phyloP scores from a whole-genome alignment of 1,140 invertebrate genomes.

The Proctacanthus coquilletti region DNA sequence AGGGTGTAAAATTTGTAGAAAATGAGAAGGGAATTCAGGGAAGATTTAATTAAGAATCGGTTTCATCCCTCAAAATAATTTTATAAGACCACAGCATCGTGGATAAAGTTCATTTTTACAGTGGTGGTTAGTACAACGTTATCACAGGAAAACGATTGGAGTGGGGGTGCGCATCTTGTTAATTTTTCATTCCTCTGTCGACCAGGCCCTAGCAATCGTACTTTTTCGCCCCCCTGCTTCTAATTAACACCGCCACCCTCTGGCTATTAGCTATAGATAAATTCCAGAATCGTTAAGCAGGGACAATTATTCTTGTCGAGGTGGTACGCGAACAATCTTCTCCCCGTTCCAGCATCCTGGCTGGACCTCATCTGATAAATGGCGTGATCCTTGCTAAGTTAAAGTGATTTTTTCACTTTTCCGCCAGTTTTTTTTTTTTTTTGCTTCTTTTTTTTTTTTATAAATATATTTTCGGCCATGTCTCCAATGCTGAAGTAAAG shows the following conservation, averaged over 20 bases:
- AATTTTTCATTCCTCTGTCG: not conserved
- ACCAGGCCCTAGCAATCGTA: not conserved
- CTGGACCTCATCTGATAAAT: not conserved
- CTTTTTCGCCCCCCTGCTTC: not conserved
- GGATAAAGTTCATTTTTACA: too few species aligned
- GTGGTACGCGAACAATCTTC: not conserved
- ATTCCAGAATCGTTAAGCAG: not conserved
- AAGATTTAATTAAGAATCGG: too few species aligned
- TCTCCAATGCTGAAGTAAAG: too few species aligned
- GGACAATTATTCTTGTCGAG: not conserved
- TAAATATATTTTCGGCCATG: not conserved
- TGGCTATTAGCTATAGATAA: slow-evolving; percentile 1
- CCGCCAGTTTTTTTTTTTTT: not conserved
- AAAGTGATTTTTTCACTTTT: not conserved
- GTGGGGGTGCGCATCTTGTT: too few species aligned
- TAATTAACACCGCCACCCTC: not conserved
- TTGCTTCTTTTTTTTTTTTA: too few species aligned
- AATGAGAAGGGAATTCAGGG: too few species aligned
- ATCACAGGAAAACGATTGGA: too few species aligned
- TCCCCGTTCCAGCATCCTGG: not conserved
- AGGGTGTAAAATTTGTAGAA: too few species aligned
- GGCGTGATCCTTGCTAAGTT: not conserved
- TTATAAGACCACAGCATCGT: too few species aligned
- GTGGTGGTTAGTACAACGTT: too few species aligned
- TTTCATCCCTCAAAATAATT: too few species aligned